A percentile compares a stretch with the other conserved stretches of the same genome.
Evolutionary conservation across 2,888 invertebrate genomes (phyloP).

Genomic region (Apeira syringaria): DNA sequence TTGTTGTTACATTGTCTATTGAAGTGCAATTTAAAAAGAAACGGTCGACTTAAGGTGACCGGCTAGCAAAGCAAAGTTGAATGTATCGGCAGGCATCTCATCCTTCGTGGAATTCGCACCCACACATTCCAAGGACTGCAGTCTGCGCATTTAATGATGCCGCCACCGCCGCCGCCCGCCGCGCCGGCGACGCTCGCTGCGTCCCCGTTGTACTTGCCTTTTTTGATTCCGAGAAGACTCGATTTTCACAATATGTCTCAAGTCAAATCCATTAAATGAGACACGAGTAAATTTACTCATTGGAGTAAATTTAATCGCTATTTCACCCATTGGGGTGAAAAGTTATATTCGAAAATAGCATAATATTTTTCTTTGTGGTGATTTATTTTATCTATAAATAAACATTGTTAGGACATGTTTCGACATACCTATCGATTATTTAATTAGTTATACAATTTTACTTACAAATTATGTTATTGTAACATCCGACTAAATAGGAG

Average conservation of each 20-base stretch:
- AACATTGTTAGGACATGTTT: too few relatives aligned
- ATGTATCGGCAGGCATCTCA: conserved; percentile 63
- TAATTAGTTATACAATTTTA: too few relatives aligned
- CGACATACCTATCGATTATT: too few relatives aligned
- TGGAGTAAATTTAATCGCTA: too few relatives aligned
- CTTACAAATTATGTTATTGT: too few relatives aligned
- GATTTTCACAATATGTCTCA: conserved; percentile 17
- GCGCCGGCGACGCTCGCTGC: conserved; percentile 33
- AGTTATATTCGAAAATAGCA: too few relatives aligned
- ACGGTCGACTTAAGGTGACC: conserved; percentile 44
- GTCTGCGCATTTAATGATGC: conserved; percentile 42
- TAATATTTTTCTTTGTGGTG: too few relatives aligned
- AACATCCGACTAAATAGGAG: too few relatives aligned
- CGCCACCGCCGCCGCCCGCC: conserved; percentile 29
- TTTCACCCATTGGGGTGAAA: too few relatives aligned
- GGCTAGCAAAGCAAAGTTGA: conserved; percentile 59
- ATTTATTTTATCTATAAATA: too few relatives aligned
- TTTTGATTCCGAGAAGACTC: conserved; percentile 47
- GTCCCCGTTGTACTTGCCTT: conserved; percentile 43
- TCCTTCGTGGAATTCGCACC: conserved; percentile 77
- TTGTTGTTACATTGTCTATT: conserved; percentile 1
- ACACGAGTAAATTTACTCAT: too few relatives aligned
- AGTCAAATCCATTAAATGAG: too few relatives aligned
- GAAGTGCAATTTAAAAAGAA: conserved; percentile 50
- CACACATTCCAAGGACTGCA: conserved; percentile 59